Evolutionary conservation across 2,113 vertebrate species (phyloP).

Genomic region (Tonatia bakeri): DNA sequence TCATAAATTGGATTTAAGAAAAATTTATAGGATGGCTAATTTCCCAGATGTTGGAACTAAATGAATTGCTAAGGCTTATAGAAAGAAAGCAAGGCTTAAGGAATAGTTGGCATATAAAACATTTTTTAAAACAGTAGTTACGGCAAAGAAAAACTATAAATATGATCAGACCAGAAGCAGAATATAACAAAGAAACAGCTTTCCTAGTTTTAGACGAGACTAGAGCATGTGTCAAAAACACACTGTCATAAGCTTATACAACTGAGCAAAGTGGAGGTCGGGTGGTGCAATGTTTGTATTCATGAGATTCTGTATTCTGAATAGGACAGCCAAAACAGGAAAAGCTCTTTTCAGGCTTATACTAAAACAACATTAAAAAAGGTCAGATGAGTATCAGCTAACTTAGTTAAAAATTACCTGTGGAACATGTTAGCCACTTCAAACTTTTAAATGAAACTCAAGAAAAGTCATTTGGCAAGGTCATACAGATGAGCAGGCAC

Average conservation of each 20-base stretch:
- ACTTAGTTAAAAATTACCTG: neutral
- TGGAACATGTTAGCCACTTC: neutral
- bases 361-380: neutral
- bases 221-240: neutral
- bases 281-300: neutral
- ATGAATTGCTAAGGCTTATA: neutral
- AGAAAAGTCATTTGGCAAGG: neutral
- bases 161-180: neutral
- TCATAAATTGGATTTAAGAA: neutral
- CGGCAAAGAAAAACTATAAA: neutral
- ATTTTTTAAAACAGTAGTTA: neutral
- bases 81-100: constrained; percentile 12
- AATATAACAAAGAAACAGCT: neutral
- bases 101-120: neutral
- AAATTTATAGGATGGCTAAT: neutral
- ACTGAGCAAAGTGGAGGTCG: neutral
- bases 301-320: neutral
- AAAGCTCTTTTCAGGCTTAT: neutral
- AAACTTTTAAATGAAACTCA: neutral
- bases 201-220: neutral
- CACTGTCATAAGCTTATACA: neutral
- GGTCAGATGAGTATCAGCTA: neutral
- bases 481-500: neutral
- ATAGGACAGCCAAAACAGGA: neutral
- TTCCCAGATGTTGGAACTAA: constrained; percentile 23